These are phyloP conservation scores for Melanotus villosus DNA, from an alignment of 2,888 invertebrate species.

Conservation along the genomic window DNA sequence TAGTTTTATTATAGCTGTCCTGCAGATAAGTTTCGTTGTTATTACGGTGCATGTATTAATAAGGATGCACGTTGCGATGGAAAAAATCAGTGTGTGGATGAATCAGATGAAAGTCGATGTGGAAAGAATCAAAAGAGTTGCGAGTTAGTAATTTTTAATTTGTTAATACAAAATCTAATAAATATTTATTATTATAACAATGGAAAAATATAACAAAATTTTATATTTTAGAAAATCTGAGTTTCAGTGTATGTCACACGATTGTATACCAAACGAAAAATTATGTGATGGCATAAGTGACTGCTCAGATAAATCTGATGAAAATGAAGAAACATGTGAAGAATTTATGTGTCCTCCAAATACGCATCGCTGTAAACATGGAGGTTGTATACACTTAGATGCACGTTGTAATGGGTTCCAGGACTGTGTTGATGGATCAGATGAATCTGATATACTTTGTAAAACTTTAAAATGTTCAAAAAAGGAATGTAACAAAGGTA, in stretches of 20 bases:
- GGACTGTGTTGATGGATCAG: constrained; percentile 55
- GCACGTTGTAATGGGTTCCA: constrained; percentile 52
- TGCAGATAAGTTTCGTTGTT: constrained; percentile 58
- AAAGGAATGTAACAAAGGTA: constrained; percentile 42
- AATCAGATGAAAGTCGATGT: constrained; percentile 58
- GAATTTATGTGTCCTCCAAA: constrained; percentile 50
- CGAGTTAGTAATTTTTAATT: too few species aligned
- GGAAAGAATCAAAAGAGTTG: constrained; percentile 51
- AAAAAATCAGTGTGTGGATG: constrained; percentile 57
- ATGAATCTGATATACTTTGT: constrained; percentile 51
- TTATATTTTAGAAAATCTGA: constrained; percentile 47
- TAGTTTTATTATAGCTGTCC: constrained; percentile 54
- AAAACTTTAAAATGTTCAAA: constrained; percentile 41
- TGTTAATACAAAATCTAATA: too few species aligned
- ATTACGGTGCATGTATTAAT: constrained; percentile 62
- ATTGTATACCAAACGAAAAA: constrained; percentile 50
- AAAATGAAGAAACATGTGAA: constrained; percentile 50
- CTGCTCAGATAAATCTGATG: constrained; percentile 56
- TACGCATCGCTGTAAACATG: constrained; percentile 53
- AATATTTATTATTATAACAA: constrained; percentile 10
- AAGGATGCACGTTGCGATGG: constrained; percentile 59
- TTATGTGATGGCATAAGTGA: constrained; percentile 54
- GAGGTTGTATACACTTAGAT: constrained; percentile 52
- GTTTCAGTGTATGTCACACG: constrained; percentile 52
- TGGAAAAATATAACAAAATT: too few species aligned